phyloP scores from a whole-genome alignment of 2,888 invertebrate species.

The Apotomis turbidana region DNA sequence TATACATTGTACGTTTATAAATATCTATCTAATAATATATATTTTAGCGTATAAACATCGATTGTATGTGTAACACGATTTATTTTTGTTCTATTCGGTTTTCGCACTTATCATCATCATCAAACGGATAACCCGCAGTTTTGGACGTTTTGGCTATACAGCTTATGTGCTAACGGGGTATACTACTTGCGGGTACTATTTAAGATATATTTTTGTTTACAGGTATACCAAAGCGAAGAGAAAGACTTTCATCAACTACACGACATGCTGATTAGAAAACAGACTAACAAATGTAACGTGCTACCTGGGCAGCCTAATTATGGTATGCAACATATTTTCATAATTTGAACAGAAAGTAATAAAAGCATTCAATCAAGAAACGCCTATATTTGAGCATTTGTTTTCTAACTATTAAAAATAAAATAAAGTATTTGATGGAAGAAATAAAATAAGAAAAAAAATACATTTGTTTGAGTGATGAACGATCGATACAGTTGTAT shows the following conservation, averaged over 20 bases:
- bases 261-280: constrained; percentile 93
- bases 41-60: background rate
- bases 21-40: background rate
- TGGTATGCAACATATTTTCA: constrained; percentile 73
- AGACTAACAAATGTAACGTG: constrained; percentile 92
- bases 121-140: too few species aligned
- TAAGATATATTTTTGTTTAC: constrained; percentile 48
- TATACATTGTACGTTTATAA: background rate
- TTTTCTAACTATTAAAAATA: too few species aligned
- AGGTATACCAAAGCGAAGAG: constrained; percentile 93
- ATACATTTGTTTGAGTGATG: too few species aligned
- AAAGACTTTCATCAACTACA: constrained; percentile 96
- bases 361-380: background rate
- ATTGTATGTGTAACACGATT: background rate
- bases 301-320: constrained; percentile 93
- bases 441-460: too few species aligned
- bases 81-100: too few species aligned
- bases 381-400: too few species aligned
- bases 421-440: too few species aligned
- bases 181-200: background rate
- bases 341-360: background rate
- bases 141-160: too few species aligned
- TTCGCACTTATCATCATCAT: too few species aligned
- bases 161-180: too few species aligned
- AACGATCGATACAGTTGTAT: too few species aligned